phyloP scores from a whole-genome alignment of 2,888 invertebrate genomes.

The Choreutis nemorana region DNA sequence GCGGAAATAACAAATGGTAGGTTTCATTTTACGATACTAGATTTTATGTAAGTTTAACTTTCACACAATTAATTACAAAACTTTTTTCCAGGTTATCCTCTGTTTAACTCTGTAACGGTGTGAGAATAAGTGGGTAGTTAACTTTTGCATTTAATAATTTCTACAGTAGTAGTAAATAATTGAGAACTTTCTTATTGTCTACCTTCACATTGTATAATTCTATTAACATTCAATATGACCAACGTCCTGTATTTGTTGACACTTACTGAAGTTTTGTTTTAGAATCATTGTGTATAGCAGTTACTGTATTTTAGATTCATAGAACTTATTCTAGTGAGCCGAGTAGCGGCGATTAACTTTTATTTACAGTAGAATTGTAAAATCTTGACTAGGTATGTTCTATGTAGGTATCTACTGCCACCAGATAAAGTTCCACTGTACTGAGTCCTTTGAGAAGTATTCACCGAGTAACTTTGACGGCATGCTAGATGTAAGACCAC shows the following conservation, averaged over 20 bases:
- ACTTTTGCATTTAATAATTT: slow-evolving; percentile 30
- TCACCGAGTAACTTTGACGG: slow-evolving; percentile 43
- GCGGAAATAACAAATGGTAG: too few relatives aligned
- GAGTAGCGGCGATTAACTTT: slow-evolving; percentile 50
- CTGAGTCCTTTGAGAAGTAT: too few relatives aligned
- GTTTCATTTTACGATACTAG: slow-evolving; percentile 2
- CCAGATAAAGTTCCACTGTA: too few relatives aligned
- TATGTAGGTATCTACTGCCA: too few relatives aligned
- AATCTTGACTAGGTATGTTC: too few relatives aligned
- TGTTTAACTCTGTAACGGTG: slow-evolving; percentile 24
- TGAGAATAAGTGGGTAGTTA: slow-evolving; percentile 22
- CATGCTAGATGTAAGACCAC: slow-evolving; percentile 53
- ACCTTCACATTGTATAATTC: slow-evolving; percentile 34
- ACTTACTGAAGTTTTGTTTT: slow-evolving; percentile 45
- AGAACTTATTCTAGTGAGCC: slow-evolving; percentile 39
- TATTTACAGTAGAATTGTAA: slow-evolving; percentile 30
- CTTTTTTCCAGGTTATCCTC: too few relatives aligned
- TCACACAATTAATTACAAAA: slow-evolving; percentile 11
- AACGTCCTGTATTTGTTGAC: slow-evolving; percentile 25
- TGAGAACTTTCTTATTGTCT: slow-evolving; percentile 25
- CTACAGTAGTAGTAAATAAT: slow-evolving; percentile 19
- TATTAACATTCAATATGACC: slow-evolving; percentile 27
- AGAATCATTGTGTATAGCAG: slow-evolving; percentile 34
- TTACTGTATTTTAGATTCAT: slow-evolving; percentile 43
- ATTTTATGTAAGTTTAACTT: slow-evolving; percentile 9